Base-by-base conservation (phyloP, 2,888 invertebrate species). In the Harpalus rubripes region DNA sequence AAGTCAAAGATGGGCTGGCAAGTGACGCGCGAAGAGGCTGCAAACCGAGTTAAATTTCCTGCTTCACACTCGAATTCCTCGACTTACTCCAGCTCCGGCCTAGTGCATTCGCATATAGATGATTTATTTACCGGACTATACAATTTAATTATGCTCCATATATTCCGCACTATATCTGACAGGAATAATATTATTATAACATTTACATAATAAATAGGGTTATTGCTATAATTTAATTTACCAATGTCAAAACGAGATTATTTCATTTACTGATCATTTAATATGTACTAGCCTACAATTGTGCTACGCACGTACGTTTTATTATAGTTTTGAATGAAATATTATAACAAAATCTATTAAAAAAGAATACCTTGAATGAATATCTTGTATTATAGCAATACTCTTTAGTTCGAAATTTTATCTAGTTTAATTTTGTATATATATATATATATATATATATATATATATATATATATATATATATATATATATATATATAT, bases 21-120 rank as follows among this genome's bases (percentile, higher is more conserved):
- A 41, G 59, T 41, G 68, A 59, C 59, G 61, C 59, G 61, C 18
- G 32, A 26, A 41, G 41, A 16, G 32, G 39, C 41, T 41, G 61
- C 61, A 80, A 61, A 80, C 61, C 80, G 41, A 61, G 61, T 80
- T 80, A 80, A 59, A 80, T 80, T 80, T 61, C 41, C 18, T 26
- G 80, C 59, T 80, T 79, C 58, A 79, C 79, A 58, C 79, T 58
- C 61, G 39, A 80, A 61, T 80, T 16, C 59, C 61, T 80, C n/a
- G 6, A 68, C 68, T 63, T 59, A 12, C 44, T 12, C 44, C 44
- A 12, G 44, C 10, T 12, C 44, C 44, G 44, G 44, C 44, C 44
- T 52, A 52, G 44, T 52, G 44, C 44, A 52, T 52, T 52, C 44
- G 44, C 44, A 52, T 52, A 52, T 12, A 52, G 44, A 52, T 52